Conservation (phyloP, 2,888 invertebrate genomes). For the Tortrix viridana region DNA sequence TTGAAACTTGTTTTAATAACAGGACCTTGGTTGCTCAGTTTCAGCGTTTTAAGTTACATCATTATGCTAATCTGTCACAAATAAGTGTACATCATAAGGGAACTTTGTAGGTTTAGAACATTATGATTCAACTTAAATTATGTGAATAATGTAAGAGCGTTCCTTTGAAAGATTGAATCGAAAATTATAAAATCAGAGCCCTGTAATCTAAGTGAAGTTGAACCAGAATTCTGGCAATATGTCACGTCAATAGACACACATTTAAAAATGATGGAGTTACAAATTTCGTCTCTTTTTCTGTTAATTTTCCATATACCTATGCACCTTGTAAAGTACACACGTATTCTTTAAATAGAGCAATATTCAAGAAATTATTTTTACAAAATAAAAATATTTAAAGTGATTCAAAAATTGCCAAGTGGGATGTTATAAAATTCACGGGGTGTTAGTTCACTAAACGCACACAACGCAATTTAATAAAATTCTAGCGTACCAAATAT, state of each 20-base stretch:
- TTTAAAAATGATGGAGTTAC: no score
- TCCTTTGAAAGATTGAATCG: no score
- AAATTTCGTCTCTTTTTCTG: no score
- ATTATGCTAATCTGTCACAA: conserved; percentile 53
- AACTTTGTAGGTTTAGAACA: background rate
- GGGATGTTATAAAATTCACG: background rate
- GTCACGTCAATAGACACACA: no score
- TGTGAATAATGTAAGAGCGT: background rate
- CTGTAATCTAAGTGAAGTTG: no score
- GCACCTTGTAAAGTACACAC: no score
- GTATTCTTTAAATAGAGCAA: no score
- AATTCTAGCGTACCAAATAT: conserved; percentile 16
- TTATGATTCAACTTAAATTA: background rate
- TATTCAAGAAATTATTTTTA: no score
- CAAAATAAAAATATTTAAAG: no score
- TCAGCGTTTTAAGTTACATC: conserved; percentile 51
- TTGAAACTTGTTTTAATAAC: conserved; percentile 61
- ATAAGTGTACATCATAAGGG: conserved; percentile 44
- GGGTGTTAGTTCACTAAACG: conserved; percentile 23
- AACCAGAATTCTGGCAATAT: no score
- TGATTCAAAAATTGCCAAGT: background rate
- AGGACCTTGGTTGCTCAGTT: conserved; percentile 49
- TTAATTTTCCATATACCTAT: no score
- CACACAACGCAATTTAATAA: conserved; percentile 33
- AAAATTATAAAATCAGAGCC: no score